Evolutionary conservation across 2,113 vertebrate species (phyloP).

Genomic region (Xerus inauris): DNA sequence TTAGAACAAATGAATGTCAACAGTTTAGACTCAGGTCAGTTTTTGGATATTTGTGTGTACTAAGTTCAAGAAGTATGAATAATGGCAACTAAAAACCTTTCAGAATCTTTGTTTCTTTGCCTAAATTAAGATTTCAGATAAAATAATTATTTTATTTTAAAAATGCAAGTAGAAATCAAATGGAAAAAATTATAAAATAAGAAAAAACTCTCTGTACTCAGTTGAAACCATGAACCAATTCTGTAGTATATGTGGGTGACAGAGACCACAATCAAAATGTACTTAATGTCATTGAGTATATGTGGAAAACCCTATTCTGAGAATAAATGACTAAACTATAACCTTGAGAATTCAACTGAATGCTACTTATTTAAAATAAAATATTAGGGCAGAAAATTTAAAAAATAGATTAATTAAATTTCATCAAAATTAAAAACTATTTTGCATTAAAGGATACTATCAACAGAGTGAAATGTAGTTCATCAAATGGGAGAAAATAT

Average conservation of each 20-base stretch:
- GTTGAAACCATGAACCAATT: not conserved
- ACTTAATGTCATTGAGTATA: not conserved
- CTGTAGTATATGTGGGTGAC: not conserved
- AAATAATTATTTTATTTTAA: not conserved
- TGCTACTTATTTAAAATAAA: not conserved
- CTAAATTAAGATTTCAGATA: conserved; percentile 21
- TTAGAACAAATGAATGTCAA: not conserved
- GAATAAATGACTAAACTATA: not conserved
- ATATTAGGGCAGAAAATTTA: not conserved
- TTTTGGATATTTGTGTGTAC: not conserved
- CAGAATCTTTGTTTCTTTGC: not conserved
- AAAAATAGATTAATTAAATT: not conserved
- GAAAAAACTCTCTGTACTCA: not conserved
- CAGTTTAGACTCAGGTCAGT: not conserved
- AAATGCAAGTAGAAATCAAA: not conserved
- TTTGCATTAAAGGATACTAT: not conserved
- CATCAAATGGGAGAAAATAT: not conserved
- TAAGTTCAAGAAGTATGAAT: not conserved
- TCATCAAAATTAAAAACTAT: not conserved
- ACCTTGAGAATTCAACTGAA: not conserved
- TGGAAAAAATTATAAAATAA: not conserved
- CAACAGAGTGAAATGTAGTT: not conserved
- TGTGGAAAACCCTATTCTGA: not conserved
- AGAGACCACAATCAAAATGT: not conserved
- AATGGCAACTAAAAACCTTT: not conserved